These are phyloP conservation scores for Paramormyrops kingsleyae DNA, from an alignment of 2,113 vertebrate genomes.

Conservation along the genomic window DNA sequence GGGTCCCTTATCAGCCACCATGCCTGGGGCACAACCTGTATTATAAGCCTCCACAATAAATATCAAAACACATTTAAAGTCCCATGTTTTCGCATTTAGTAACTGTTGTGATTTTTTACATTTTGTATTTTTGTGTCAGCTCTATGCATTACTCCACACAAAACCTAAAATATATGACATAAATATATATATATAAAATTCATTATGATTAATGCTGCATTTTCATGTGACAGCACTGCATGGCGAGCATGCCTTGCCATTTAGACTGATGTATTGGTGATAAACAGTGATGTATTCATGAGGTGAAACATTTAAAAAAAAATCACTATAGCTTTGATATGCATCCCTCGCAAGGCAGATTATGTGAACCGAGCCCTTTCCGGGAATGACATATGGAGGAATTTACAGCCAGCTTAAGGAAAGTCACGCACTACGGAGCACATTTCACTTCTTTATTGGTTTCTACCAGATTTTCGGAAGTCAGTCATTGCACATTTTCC, in stretches of 20 bases:
- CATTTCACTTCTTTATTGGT: slow-evolving; percentile 12
- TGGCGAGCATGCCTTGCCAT: neutral
- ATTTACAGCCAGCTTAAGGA: slow-evolving; percentile 6
- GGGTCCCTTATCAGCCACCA: neutral
- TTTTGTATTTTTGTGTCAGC: neutral
- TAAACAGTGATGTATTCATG: neutral
- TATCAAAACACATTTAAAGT: neutral
- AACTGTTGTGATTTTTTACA: neutral
- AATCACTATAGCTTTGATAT: neutral
- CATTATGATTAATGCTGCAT: neutral
- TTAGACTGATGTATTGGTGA: neutral
- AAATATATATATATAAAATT: neutral
- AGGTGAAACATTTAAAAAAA: neutral
- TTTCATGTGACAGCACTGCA: neutral
- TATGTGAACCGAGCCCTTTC: neutral
- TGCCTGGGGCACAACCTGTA: neutral
- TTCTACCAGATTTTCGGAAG: neutral
- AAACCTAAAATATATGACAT: neutral
- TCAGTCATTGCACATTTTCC: slow-evolving; percentile 5
- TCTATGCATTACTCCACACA: neutral
- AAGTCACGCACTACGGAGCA: neutral
- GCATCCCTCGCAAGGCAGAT: slow-evolving; percentile 7
- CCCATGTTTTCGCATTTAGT: neutral
- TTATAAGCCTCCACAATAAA: neutral
- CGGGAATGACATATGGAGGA: slow-evolving; percentile 10